These are phyloP conservation scores for Ormyrus labotus DNA, from an alignment of 2,888 invertebrate species.

Conservation along the genomic window DNA sequence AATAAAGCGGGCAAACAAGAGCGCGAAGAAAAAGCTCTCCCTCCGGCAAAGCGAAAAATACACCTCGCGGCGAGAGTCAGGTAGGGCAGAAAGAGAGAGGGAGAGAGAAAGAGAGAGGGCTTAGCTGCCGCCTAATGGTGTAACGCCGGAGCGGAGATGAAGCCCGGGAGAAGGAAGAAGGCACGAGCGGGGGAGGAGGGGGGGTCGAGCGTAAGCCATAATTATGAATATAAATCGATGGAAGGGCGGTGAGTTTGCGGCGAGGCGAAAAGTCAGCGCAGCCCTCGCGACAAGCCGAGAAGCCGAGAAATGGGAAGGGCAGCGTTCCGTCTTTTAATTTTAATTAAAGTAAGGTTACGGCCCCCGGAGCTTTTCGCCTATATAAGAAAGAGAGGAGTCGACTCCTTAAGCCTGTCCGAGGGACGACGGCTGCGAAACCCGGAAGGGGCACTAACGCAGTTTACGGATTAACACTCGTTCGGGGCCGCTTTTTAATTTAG, in stretches of 20 bases:
- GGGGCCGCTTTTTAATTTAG: not conserved
- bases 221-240: slow-evolving; percentile 74
- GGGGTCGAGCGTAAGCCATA: slow-evolving; percentile 61
- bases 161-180: not conserved
- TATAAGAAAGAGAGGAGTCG: not conserved
- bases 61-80: not conserved
- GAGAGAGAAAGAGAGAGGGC: not conserved
- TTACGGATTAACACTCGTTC: slow-evolving; percentile 29
- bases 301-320: slow-evolving; percentile 54
- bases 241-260: slow-evolving; percentile 48
- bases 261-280: slow-evolving; percentile 38
- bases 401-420: slow-evolving; percentile 48
- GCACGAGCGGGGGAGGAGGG: slow-evolving; percentile 1
- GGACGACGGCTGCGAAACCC: slow-evolving; percentile 36
- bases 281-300: not conserved
- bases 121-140: slow-evolving; percentile 10
- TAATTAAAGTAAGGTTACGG: slow-evolving; percentile 71
- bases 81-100: not conserved
- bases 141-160: slow-evolving; percentile 7
- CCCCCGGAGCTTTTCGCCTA: slow-evolving; percentile 13
- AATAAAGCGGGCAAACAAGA: not conserved
- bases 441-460: not conserved
- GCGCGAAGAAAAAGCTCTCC: not conserved
- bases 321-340: slow-evolving; percentile 73
- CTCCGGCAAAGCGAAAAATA: not conserved